Percentiles rank a stretch among this genome's conserved stretches.
Evolutionary conservation across 1,140 invertebrate genomes (phyloP).

Genomic region (Cotesia typhae): DNA sequence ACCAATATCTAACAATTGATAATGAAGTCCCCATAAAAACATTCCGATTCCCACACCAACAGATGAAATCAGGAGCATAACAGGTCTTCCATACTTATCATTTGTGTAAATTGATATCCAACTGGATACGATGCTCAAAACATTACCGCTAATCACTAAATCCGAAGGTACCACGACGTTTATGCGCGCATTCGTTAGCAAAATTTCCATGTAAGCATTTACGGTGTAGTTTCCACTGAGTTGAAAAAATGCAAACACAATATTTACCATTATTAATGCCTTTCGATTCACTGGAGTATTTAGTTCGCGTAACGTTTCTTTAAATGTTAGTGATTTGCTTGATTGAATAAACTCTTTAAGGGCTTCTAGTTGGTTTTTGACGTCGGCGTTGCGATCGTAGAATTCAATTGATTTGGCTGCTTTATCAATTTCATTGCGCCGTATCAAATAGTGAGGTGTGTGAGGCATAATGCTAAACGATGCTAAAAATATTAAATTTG

Average conservation of each 20-base stretch:
- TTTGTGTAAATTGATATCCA: slow-evolving; percentile 72
- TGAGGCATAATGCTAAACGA: slow-evolving; percentile 76
- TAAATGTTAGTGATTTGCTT: slow-evolving; percentile 29
- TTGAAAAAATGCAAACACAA: slow-evolving; percentile 79
- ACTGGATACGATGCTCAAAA: slow-evolving; percentile 72
- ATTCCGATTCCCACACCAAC: slow-evolving; percentile 67
- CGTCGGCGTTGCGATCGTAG: slow-evolving; percentile 47
- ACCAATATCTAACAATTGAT: slow-evolving; percentile 67
- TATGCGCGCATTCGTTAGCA: slow-evolving; percentile 71
- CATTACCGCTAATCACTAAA: slow-evolving; percentile 73
- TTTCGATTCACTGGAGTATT: slow-evolving; percentile 64
- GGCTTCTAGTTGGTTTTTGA: slow-evolving; percentile 42
- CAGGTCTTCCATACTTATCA: slow-evolving; percentile 76
- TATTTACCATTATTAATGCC: slow-evolving; percentile 71
- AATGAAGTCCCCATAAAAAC: slow-evolving; percentile 70
- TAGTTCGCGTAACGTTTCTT: slow-evolving; percentile 38
- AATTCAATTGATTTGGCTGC: slow-evolving; percentile 59
- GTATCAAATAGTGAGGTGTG: slow-evolving; percentile 75
- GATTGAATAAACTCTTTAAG: slow-evolving; percentile 46
- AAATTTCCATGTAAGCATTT: slow-evolving; percentile 78
- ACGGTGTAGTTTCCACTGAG: slow-evolving; percentile 80
- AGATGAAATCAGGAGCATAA: slow-evolving; percentile 72
- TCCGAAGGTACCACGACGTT: slow-evolving; percentile 60
- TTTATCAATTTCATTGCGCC: slow-evolving; percentile 67
- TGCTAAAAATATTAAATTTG: slow-evolving; percentile 68